Evolutionary conservation across 2,888 invertebrate genomes (phyloP).

Genomic region (Xestia sexstrigata): DNA sequence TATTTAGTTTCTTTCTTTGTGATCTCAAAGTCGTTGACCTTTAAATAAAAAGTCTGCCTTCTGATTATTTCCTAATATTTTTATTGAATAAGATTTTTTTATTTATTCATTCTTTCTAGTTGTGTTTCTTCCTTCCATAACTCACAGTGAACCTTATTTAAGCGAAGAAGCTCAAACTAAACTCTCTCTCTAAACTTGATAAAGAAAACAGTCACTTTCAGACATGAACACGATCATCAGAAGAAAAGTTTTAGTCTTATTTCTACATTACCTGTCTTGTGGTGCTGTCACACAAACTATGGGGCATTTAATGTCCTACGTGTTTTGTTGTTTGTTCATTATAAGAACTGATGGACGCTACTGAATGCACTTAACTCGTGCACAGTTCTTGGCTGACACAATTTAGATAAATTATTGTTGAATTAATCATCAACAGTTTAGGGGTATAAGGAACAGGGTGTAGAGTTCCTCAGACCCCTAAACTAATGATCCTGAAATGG

Average conservation of each 20-base stretch:
- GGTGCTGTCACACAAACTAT: background rate
- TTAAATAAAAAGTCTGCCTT: no score
- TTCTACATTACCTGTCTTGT: no score
- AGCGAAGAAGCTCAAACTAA: no score
- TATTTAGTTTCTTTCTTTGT: background rate
- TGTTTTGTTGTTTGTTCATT: background rate
- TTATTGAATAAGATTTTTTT: background rate
- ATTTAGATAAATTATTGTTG: no score
- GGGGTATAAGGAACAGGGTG: background rate
- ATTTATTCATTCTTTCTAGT: background rate
- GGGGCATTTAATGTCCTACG: background rate
- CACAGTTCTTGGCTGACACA: background rate
- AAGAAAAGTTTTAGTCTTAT: no score
- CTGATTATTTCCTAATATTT: background rate
- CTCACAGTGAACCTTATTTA: background rate
- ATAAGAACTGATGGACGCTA: no score
- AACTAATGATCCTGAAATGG: background rate
- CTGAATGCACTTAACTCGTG: background rate
- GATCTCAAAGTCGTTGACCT: background rate
- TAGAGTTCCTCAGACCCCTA: background rate
- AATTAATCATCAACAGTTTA: no score
- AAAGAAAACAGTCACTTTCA: no score
- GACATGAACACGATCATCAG: no score
- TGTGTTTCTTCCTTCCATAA: background rate
- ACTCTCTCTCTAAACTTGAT: no score